A percentile compares a stretch with the other conserved stretches of the same genome.
Conservation (phyloP, 2,113 vertebrate species). For the Burhinus oedicnemus region DNA sequence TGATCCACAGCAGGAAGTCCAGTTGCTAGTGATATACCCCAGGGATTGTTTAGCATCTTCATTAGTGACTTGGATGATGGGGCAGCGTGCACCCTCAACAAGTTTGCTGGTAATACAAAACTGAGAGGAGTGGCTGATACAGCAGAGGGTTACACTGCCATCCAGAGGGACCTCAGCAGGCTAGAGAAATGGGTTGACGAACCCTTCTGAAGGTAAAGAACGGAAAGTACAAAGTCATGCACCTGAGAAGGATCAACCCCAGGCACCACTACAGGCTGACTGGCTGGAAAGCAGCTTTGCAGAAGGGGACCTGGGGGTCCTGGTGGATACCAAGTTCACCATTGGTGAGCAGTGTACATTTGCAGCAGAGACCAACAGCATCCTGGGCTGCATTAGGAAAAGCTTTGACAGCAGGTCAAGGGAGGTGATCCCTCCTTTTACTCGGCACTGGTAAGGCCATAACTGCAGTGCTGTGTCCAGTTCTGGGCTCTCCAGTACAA, state of each 20-base stretch:
- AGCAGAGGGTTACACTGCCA: neutral
- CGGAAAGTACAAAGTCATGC: neutral
- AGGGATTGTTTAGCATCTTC: neutral
- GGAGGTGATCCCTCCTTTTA: neutral
- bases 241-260: neutral
- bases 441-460: neutral
- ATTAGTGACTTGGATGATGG: neutral
- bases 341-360: neutral
- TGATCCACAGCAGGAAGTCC: neutral
- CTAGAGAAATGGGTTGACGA: neutral
- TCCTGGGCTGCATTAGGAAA: neutral
- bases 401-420: neutral
- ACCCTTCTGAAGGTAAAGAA: neutral
- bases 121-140: neutral
- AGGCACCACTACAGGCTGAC: neutral
- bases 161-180: neutral
- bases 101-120: neutral
- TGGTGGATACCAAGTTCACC: neutral
- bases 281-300: neutral
- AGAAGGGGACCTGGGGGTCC: neutral
- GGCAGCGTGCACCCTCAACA: neutral
- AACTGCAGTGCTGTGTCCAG: neutral
- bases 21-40: neutral
- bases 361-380: neutral
- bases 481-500: neutral